Conservation (phyloP, 2,113 vertebrate species). For the Syngnathus scovelli region DNA sequence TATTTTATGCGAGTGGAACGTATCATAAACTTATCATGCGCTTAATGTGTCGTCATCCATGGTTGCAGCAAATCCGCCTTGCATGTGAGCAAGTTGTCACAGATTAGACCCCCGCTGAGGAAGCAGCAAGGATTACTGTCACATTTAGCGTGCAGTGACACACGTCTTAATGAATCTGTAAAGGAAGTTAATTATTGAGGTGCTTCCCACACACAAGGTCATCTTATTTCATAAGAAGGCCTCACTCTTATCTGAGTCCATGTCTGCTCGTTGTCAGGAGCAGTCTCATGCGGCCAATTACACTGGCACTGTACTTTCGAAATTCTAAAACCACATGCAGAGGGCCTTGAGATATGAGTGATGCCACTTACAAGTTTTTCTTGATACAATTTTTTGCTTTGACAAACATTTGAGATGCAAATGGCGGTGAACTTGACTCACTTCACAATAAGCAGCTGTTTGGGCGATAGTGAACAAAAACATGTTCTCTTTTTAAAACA, state of each 20-base stretch:
- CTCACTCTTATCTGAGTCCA: not conserved
- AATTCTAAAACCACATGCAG: not conserved
- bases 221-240: slow-evolving; percentile 27
- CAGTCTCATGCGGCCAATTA: not conserved
- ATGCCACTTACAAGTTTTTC: not conserved
- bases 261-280: slow-evolving; percentile 10
- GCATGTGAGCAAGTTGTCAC: slow-evolving; percentile 39
- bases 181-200: slow-evolving; percentile 44
- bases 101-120: slow-evolving; percentile 53
- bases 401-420: no score
- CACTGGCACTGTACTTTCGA: no score
- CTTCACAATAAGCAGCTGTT: no score
- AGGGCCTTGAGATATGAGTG: not conserved
- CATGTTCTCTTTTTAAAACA: no score
- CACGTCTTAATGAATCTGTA: slow-evolving; percentile 39
- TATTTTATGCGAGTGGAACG: no score
- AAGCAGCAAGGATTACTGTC: slow-evolving; percentile 59
- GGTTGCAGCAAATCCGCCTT: slow-evolving; percentile 48
- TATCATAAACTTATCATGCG: slow-evolving; percentile 11
- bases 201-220: slow-evolving; percentile 44
- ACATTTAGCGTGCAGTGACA: slow-evolving; percentile 35
- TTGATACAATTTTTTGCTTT: not conserved
- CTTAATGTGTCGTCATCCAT: slow-evolving; percentile 19
- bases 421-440: no score
- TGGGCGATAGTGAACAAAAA: no score